These are phyloP conservation scores for Cuniculus paca DNA, from an alignment of 2,797 vertebrate species.

Conservation along the genomic window DNA sequence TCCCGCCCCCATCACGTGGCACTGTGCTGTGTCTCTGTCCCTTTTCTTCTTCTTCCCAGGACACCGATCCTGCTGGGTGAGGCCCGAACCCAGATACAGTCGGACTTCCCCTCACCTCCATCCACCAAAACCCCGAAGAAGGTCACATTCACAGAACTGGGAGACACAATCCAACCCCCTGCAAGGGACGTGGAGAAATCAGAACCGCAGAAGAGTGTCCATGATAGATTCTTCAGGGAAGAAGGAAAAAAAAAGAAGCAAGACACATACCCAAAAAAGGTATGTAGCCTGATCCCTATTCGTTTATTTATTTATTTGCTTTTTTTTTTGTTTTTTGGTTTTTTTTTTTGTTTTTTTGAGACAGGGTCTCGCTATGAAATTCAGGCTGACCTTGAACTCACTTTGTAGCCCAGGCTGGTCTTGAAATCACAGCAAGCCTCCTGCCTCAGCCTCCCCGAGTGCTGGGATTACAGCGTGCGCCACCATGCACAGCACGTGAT, in stretches of 20 bases:
- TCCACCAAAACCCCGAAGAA: neutral
- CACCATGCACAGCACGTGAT: neutral
- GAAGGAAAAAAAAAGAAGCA: neutral
- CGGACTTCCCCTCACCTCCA: neutral
- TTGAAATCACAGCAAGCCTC: too few species aligned
- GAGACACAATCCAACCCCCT: neutral
- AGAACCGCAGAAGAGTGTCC: neutral
- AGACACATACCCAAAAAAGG: neutral
- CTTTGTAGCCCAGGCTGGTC: too few species aligned
- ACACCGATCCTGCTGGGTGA: neutral
- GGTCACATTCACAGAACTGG: neutral
- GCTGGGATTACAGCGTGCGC: too few species aligned
- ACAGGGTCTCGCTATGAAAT: too few species aligned
- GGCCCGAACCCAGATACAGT: neutral
- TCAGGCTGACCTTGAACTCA: too few species aligned
- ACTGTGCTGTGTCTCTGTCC: neutral
- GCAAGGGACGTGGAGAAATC: neutral
- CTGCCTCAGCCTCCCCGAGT: too few species aligned
- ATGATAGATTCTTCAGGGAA: neutral
- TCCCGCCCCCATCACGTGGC: neutral
- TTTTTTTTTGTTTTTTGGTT: too few species aligned
- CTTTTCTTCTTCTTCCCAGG: constrained; percentile 7
- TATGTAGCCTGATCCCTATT: neutral
- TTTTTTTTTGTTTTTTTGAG: too few species aligned
- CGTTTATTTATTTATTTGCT: too few species aligned